These are phyloP conservation scores for Zaprionus davidi DNA, from an alignment of 1,140 invertebrate species.

Conservation along the genomic window DNA sequence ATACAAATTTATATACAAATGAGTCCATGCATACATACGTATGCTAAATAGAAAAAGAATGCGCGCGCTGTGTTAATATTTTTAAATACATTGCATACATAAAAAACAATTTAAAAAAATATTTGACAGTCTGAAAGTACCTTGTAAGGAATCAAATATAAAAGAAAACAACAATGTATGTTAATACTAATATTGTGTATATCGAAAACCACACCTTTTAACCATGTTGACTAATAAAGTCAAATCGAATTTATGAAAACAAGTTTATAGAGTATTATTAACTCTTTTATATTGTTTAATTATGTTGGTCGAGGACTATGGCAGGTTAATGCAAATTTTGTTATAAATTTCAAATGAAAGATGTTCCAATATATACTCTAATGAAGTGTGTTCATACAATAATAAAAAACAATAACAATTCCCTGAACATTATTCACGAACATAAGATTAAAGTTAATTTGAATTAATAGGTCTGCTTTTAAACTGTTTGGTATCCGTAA, in stretches of 20 bases:
- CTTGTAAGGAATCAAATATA: not conserved
- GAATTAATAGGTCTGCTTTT: not conserved
- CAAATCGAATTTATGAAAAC: not conserved
- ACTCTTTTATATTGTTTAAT: not conserved
- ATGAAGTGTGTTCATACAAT: not conserved
- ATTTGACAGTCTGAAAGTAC: not conserved
- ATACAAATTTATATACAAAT: slow-evolving; percentile 8
- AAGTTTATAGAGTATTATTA: not conserved
- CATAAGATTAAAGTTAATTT: not conserved
- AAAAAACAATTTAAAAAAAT: not conserved
- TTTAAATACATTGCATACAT: not conserved
- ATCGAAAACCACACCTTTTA: not conserved
- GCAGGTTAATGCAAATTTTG: not conserved
- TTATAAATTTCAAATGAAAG: not conserved
- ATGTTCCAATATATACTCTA: too few relatives aligned
- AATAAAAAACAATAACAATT: not conserved
- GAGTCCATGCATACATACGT: not conserved
- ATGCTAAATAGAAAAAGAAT: slow-evolving; percentile 3
- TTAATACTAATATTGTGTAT: not conserved
- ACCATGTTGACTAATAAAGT: not conserved
- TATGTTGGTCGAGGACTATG: not conserved
- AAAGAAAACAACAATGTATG: not conserved
- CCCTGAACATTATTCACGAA: not conserved
- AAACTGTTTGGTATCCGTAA: not conserved
- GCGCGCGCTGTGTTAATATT: slow-evolving; percentile 5